Evolutionary conservation across 2,797 vertebrate genomes (phyloP).

Genomic region (Menidia menidia): DNA sequence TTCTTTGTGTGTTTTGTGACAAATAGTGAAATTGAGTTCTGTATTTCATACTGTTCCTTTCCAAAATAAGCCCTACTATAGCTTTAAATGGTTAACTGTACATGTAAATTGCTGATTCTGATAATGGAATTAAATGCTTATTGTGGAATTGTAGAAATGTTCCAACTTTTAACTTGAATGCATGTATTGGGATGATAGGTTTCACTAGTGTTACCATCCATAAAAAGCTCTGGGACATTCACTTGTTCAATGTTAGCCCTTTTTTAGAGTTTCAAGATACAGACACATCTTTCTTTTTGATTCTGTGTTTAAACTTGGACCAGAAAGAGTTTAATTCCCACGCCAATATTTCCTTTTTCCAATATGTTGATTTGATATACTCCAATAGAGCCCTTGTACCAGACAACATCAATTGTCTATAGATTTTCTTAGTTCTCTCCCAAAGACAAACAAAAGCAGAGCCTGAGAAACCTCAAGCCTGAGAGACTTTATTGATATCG

Average conservation of each 20-base stretch:
- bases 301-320: conserved; percentile 86
- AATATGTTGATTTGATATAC: conserved; percentile 87
- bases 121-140: too few species aligned
- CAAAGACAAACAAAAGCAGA: conserved; percentile 86
- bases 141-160: too few species aligned
- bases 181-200: background rate
- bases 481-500: conserved; percentile 87
- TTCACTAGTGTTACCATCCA: conserved; percentile 32
- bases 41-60: too few species aligned
- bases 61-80: too few species aligned
- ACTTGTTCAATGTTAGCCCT: conserved; percentile 25
- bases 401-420: conserved; percentile 89
- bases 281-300: conserved; percentile 72
- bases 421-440: conserved; percentile 84
- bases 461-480: conserved; percentile 82
- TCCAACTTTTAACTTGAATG: too few species aligned
- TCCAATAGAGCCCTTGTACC: conserved; percentile 87
- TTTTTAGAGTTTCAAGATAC: conserved; percentile 48
- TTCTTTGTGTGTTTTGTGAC: too few species aligned
- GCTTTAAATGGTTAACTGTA: too few species aligned
- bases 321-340: conserved; percentile 87
- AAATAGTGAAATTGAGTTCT: too few species aligned
- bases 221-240: conserved; percentile 56
- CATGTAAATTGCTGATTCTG: too few species aligned
- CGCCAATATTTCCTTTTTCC: conserved; percentile 83